Evolutionary conservation across 1,140 invertebrate species (phyloP).

Genomic region (Hermetia illucens): DNA sequence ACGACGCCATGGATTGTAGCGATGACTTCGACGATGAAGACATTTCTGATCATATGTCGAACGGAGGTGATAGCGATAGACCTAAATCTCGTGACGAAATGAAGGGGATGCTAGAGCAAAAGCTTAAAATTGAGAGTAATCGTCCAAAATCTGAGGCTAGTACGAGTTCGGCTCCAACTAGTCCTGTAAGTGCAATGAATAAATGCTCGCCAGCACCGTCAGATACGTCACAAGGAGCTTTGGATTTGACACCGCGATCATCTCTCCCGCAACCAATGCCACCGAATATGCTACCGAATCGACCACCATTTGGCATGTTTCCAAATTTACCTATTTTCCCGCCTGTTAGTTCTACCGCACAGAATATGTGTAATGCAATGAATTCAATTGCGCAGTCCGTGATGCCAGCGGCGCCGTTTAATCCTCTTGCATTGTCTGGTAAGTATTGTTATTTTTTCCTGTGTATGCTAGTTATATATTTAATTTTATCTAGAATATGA

Average conservation of each 20-base stretch:
- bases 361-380: conserved; percentile 48
- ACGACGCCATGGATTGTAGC: conserved; percentile 39
- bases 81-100: conserved; percentile 23
- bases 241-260: conserved; percentile 41
- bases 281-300: conserved; percentile 20
- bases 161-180: conserved; percentile 19
- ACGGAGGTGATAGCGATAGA: conserved; percentile 17
- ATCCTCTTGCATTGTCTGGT: conserved; percentile 53
- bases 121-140: conserved; percentile 21
- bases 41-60: conserved; percentile 23
- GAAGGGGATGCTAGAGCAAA: conserved; percentile 24
- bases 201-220: conserved; percentile 28
- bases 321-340: conserved; percentile 47
- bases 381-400: conserved; percentile 64
- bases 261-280: conserved; percentile 16
- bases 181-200: conserved; percentile 11
- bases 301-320: conserved; percentile 41
- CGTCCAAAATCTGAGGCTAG: conserved; percentile 20
- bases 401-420: conserved; percentile 59
- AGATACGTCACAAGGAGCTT: conserved; percentile 38
- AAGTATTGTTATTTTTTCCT: conserved; percentile 4
- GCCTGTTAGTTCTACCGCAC: conserved; percentile 35
- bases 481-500: no score
- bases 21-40: conserved; percentile 35
- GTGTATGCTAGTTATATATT: no score